These are phyloP conservation scores for Hofmannophila pseudospretella DNA, from an alignment of 2,888 invertebrate genomes.

Conservation along the genomic window DNA sequence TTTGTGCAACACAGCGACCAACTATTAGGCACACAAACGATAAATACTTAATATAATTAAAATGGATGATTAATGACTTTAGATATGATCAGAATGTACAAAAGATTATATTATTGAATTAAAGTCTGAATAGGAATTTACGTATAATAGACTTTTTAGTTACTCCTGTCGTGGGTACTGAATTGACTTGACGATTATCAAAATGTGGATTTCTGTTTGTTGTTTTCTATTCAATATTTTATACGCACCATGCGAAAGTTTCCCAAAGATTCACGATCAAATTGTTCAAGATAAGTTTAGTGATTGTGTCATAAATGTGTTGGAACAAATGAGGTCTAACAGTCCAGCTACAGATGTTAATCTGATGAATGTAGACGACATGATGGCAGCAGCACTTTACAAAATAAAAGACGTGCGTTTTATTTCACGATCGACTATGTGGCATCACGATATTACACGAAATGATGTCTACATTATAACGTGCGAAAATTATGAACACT, in stretches of 20 bases:
- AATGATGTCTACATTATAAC: constrained; percentile 27
- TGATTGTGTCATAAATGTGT: not conserved
- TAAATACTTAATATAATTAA: no score
- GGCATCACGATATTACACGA: constrained; percentile 15
- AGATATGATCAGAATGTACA: no score
- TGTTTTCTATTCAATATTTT: not conserved
- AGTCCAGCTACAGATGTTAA: constrained; percentile 20
- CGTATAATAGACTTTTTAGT: no score
- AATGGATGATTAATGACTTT: no score
- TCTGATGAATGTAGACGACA: constrained; percentile 22
- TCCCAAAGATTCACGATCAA: no score
- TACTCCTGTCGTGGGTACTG: no score
- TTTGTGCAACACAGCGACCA: no score
- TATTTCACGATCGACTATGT: constrained; percentile 22
- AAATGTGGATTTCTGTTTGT: not conserved
- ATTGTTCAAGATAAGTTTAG: not conserved
- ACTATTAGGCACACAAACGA: no score
- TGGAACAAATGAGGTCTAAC: not conserved
- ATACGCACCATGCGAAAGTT: not conserved
- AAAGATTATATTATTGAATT: no score
- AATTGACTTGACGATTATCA: not conserved
- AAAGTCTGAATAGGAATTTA: no score
- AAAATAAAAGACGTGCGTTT: constrained; percentile 20
- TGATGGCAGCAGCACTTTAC: constrained; percentile 21
- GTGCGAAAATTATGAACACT: constrained; percentile 21